Evolutionary conservation across 2,888 invertebrate species (phyloP).

Genomic region (Liopterus haemorrhoidalis): DNA sequence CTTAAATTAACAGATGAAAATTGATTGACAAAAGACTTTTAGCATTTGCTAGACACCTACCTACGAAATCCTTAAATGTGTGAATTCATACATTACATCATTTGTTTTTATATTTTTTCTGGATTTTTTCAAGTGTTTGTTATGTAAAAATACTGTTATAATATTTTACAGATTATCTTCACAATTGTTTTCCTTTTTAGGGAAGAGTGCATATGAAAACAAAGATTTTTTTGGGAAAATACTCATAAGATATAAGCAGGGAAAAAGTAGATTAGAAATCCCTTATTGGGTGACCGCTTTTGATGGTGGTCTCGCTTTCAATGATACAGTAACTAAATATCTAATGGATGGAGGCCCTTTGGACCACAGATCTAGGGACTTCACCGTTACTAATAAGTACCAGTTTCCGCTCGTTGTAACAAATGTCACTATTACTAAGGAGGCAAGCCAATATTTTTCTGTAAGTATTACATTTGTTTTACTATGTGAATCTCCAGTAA

Average conservation of each 20-base stretch:
- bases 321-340: constrained; percentile 51
- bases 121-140: background rate
- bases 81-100: constrained; percentile 1
- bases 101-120: background rate
- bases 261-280: constrained; percentile 50
- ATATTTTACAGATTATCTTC: constrained; percentile 7
- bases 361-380: constrained; percentile 47
- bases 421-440: constrained; percentile 60
- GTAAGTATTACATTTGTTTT: constrained; percentile 41
- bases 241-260: constrained; percentile 49
- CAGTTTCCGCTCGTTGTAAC: constrained; percentile 65
- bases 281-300: constrained; percentile 59
- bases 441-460: constrained; percentile 56
- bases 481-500: constrained; percentile 3
- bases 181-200: constrained; percentile 40
- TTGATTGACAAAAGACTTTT: no score
- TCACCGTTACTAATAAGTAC: constrained; percentile 67
- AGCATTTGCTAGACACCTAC: no score
- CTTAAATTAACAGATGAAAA: no score
- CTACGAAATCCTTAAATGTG: no score
- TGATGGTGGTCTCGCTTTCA: constrained; percentile 54
- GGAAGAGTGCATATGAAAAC: constrained; percentile 51
- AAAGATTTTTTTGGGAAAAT: constrained; percentile 54
- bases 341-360: constrained; percentile 41
- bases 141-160: background rate